Conservation (phyloP, 2,797 vertebrate species). For the Lacerta agilis region DNA sequence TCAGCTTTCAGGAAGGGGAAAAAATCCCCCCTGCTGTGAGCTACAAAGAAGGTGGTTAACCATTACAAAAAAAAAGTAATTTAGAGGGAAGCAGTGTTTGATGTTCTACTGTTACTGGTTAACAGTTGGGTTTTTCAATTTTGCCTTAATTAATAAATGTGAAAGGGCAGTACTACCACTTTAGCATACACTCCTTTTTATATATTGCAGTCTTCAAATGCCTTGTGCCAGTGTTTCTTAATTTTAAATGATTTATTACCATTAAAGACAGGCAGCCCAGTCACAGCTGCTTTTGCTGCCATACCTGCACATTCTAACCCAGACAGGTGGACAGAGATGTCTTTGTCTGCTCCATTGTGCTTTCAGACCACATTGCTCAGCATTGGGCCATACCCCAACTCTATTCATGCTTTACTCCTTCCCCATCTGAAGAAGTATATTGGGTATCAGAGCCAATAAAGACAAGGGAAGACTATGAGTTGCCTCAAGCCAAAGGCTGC, state of each 20-base stretch:
- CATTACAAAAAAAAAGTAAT: conserved; percentile 74
- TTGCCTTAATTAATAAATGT: conserved; percentile 40
- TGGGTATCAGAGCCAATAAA: neutral
- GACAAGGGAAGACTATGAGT: neutral
- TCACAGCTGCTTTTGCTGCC: neutral
- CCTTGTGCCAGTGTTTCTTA: neutral
- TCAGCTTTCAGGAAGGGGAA: conserved; percentile 53
- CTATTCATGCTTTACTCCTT: neutral
- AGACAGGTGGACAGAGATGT: neutral
- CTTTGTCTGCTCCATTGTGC: neutral
- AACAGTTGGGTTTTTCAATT: conserved; percentile 63
- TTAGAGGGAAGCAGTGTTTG: conserved; percentile 70
- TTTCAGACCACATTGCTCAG: neutral
- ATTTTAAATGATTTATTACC: neutral
- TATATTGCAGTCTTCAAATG: neutral
- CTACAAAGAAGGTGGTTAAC: conserved; percentile 73
- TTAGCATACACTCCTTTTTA: neutral
- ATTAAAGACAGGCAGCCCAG: neutral
- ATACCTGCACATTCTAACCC: neutral
- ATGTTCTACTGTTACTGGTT: conserved; percentile 75
- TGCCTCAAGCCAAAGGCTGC: neutral
- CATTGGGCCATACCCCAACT: neutral
- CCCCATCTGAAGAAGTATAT: neutral
- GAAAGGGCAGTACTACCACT: neutral
- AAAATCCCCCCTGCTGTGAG: conserved; percentile 71